Conservation (phyloP, 2,888 invertebrate species). For the Drosophila austrosaltans region DNA sequence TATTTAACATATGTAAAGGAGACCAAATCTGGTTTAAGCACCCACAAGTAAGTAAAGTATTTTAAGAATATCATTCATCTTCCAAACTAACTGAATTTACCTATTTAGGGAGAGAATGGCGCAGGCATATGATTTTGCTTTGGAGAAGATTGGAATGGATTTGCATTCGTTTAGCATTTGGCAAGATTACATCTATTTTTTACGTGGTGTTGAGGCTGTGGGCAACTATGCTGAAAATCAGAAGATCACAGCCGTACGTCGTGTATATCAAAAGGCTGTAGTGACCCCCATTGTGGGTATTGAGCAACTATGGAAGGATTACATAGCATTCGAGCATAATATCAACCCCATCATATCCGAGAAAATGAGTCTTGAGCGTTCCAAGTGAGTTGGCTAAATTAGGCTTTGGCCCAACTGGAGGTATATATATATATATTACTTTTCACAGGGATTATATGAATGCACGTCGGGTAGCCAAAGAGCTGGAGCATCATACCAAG, state of each 20-base stretch:
- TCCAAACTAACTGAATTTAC: neutral
- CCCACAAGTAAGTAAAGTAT: conserved; percentile 91
- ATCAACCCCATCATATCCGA: conserved; percentile 93
- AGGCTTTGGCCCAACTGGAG: neutral
- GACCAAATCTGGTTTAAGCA: conserved; percentile 95
- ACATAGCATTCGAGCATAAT: conserved; percentile 97
- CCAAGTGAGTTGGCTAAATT: conserved; percentile 82
- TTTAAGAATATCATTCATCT: neutral
- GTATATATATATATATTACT: too few relatives aligned
- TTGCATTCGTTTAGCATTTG: conserved; percentile 98
- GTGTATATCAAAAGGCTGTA: conserved; percentile 97
- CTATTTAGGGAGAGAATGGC: conserved; percentile 97
- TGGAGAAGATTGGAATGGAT: conserved; percentile 99
- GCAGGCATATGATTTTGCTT: conserved; percentile 99
- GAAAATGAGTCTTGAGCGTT: conserved; percentile 98
- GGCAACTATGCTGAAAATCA: conserved; percentile 99
- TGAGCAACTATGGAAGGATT: conserved; percentile 98
- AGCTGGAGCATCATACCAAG: conserved; percentile 96
- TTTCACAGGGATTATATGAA: conserved; percentile 95
- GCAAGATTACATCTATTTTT: conserved; percentile 98
- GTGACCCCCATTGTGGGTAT: conserved; percentile 98
- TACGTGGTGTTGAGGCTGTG: conserved; percentile 97
- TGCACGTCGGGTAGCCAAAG: conserved; percentile 97
- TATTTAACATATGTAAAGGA: conserved; percentile 99
- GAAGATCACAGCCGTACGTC: conserved; percentile 98